These are phyloP conservation scores for Catharus fuscescens DNA, from an alignment of 2,113 vertebrate species.

Conservation along the genomic window DNA sequence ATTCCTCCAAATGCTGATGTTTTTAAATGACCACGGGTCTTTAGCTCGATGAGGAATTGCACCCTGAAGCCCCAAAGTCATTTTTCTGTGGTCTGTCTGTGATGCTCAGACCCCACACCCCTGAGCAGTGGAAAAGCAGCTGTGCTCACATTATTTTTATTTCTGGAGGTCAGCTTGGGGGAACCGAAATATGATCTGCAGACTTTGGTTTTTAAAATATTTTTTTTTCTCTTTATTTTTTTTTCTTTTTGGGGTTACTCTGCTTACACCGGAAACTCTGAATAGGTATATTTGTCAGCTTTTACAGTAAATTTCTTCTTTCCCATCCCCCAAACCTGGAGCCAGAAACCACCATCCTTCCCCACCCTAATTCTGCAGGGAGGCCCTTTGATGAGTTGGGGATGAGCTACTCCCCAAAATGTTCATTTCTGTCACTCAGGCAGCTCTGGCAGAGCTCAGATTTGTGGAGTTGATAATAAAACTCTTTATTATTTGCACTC, in stretches of 20 bases:
- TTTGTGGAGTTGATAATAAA: not conserved
- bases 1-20: not conserved
- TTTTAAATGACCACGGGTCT: rapidly evolving
- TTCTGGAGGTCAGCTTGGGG: constrained; percentile 60
- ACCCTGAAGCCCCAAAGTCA: not conserved
- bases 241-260: constrained; percentile 21
- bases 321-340: constrained; percentile 32
- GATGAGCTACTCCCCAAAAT: not conserved
- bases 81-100: not conserved
- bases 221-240: not conserved
- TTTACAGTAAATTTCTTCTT: constrained; percentile 67
- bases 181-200: constrained; percentile 74
- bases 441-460: not conserved
- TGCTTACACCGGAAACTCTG: constrained; percentile 70
- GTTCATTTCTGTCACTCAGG: not conserved
- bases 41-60: not conserved
- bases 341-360: constrained; percentile 47
- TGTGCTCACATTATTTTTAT: constrained; percentile 72
- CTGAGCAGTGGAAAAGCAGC: constrained; percentile 58
- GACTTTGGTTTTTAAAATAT: constrained; percentile 36
- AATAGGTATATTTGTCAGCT: constrained; percentile 62
- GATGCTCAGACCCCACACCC: not conserved
- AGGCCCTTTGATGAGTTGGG: not conserved
- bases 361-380: constrained; percentile 34
- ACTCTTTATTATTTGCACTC: not conserved